Evolutionary conservation across 2,113 vertebrate species (phyloP).

Genomic region (Siniperca chuatsi): DNA sequence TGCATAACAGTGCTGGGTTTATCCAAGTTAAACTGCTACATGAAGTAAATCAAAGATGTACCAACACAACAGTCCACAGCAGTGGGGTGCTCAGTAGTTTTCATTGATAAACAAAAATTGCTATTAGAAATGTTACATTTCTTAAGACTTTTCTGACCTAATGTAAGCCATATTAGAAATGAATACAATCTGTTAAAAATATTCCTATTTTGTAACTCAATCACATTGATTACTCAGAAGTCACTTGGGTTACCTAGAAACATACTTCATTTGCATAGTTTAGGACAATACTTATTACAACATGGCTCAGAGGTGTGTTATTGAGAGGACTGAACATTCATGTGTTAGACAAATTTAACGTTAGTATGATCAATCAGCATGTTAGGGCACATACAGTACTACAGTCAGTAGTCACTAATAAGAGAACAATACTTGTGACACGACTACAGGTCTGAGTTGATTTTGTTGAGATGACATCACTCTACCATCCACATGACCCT

Average conservation of each 20-base stretch:
- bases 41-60: not conserved
- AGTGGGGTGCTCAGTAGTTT: constrained; percentile 6
- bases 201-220: not conserved
- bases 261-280: constrained; percentile 38
- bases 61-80: not conserved
- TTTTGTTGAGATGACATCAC: not conserved
- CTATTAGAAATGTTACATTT: constrained; percentile 46
- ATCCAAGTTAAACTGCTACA: not conserved
- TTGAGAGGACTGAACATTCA: not conserved
- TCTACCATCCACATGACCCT: not conserved
- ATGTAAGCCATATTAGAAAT: constrained; percentile 55
- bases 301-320: not conserved
- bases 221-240: constrained; percentile 27
- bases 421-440: not conserved
- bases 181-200: not conserved
- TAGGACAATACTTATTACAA: not conserved
- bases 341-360: not conserved
- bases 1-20: not conserved
- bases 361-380: constrained; percentile 2
- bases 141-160: constrained; percentile 40
- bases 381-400: constrained; percentile 3
- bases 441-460: not conserved
- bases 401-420: not conserved
- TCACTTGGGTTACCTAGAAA: not conserved
- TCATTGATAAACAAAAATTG: constrained; percentile 28